Evolutionary conservation across 2,113 vertebrate species (phyloP), one percentile per base, ranked within the genome.

Genomic region (Melospiza melodia): DNA sequence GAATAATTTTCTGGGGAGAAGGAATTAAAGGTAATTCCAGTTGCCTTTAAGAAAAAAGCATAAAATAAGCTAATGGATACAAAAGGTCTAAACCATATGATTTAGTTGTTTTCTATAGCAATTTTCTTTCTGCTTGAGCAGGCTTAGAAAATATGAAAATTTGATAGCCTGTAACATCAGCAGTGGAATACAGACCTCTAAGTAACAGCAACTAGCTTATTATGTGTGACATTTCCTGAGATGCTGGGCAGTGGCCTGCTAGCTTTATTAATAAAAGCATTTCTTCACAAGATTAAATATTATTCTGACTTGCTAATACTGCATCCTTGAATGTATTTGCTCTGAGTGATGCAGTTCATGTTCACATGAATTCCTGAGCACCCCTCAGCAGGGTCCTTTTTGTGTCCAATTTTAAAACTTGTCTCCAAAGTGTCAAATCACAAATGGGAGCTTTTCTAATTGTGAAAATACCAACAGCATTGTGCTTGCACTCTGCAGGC

Each of bases 331-430:
- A 27, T 16, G 52, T 33, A 1, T n/a, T 65, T 4, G 4, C 15
- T 57, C 22, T 9, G 48, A 52, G 67, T 23, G 57, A 25, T 0
- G 0, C 63, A 28, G 39, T 37, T 16, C 0, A 2, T 2, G 24
- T 33, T 88, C 43, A 10, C 0, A 0, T 43, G 33, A 39, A 23
- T 57, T 65, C 35, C 68, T 59, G 28, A 49, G 27, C 9, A 14
- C 27, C 12, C 55, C 66, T 66, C 5, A 27, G 77, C 41, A 49
- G 51, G 8, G 8, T 39, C 31, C 17, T 41, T 51, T 21, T 21
- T 33, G 35, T 2, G 1, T 15, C 58, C 15, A 8, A 8, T 37
- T 15, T 35, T 30, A 49, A 65, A 74, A 24, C 30, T 28, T 25
- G 12, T 30, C 52, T 58, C 2, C 10, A 5, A 61, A 57, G 52